Conservation (phyloP, 2,888 invertebrate genomes). For the Chironomus riparius region DNA sequence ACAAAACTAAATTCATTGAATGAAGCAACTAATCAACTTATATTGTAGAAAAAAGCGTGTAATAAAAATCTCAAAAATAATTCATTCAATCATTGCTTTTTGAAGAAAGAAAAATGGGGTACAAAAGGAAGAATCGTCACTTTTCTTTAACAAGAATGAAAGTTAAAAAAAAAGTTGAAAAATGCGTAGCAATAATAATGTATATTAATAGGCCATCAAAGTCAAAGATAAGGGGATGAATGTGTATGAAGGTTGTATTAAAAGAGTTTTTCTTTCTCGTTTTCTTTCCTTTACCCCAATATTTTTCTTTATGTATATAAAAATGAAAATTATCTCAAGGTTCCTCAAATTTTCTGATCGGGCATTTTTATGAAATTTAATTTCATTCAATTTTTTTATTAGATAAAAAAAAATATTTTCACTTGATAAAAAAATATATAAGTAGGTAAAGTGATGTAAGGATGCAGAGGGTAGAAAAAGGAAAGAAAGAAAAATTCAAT, state of each 20-base stretch:
- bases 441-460: too few species aligned
- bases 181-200: conserved; percentile 1
- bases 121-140: background rate
- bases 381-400: conserved; percentile 3
- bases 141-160: conserved; percentile 11
- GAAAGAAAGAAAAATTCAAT: background rate
- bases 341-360: background rate
- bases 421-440: background rate
- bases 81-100: too few species aligned
- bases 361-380: conserved; percentile 10
- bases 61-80: too few species aligned
- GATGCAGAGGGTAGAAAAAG: too few species aligned
- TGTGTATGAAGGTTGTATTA: background rate
- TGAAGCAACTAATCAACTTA: too few species aligned
- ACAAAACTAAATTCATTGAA: too few species aligned
- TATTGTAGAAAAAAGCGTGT: too few species aligned
- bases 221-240: background rate
- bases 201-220: conserved; percentile 12
- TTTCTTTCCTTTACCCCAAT: too few species aligned
- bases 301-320: too few species aligned
- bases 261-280: background rate
- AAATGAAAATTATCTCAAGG: too few species aligned
- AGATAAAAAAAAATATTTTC: background rate
- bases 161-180: background rate
- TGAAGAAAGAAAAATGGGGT: background rate